Conservation (phyloP, 2,888 invertebrate genomes). For the Ditula angustiorana region DNA sequence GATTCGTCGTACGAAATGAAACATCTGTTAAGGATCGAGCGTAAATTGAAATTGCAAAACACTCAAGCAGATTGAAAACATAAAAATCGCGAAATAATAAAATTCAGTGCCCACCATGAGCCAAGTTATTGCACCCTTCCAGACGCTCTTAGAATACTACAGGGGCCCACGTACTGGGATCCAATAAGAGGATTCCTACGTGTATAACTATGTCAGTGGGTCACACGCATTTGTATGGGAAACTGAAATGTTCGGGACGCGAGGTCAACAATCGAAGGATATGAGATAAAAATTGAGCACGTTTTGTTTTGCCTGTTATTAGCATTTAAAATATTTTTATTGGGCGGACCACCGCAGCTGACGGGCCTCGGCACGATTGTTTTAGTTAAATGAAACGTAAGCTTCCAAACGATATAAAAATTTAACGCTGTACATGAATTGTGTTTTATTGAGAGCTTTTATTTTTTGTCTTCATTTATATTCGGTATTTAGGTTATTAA, state of each 20-base stretch:
- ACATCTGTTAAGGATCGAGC: neutral
- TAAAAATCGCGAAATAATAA: constrained; percentile 32
- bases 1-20: neutral
- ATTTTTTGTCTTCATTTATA: neutral
- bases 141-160: constrained; percentile 17
- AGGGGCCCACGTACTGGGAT: constrained; percentile 17
- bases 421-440: constrained; percentile 10
- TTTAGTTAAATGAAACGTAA: constrained; percentile 15
- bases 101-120: constrained; percentile 23
- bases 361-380: constrained; percentile 6
- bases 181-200: constrained; percentile 31
- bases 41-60: constrained; percentile 24
- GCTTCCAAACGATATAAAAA: constrained; percentile 3
- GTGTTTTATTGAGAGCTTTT: neutral
- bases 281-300: neutral
- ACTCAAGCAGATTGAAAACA: constrained; percentile 31
- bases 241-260: constrained; percentile 36
- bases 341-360: constrained; percentile 11
- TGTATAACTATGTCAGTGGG: constrained; percentile 48
- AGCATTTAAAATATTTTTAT: constrained; percentile 30
- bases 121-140: constrained; percentile 22
- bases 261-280: constrained; percentile 25
- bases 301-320: constrained; percentile 22
- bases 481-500: no score
- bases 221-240: constrained; percentile 54